phyloP scores from a whole-genome alignment of 2,797 vertebrate genomes.

The Catamblyrhynchus diadema region DNA sequence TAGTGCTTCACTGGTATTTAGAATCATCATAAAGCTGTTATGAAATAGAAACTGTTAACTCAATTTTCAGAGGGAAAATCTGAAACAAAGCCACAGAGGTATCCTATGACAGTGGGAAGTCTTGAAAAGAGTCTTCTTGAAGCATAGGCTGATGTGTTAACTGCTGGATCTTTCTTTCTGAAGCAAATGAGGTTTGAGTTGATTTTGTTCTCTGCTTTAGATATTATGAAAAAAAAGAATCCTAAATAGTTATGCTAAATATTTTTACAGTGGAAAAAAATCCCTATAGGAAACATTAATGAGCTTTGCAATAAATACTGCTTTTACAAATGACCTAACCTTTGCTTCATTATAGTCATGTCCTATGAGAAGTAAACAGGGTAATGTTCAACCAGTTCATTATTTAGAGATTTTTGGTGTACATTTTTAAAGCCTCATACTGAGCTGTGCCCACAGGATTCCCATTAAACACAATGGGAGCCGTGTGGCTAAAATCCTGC shows the following conservation, averaged over 20 bases:
- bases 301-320: not conserved
- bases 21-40: not conserved
- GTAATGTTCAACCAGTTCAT: slow-evolving; percentile 47
- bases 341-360: slow-evolving; percentile 20
- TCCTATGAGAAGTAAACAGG: slow-evolving; percentile 15
- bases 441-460: slow-evolving; percentile 49
- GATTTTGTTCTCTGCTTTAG: not conserved
- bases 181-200: not conserved
- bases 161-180: not conserved
- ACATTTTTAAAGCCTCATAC: slow-evolving; percentile 33
- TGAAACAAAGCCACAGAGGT: not conserved
- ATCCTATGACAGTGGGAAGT: not conserved
- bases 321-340: not conserved
- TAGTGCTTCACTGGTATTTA: not conserved
- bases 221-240: not conserved
- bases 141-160: not conserved
- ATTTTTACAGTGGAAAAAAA: not conserved
- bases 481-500: slow-evolving; percentile 43
- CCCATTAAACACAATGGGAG: slow-evolving; percentile 64
- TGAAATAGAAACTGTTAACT: not conserved
- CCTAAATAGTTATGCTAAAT: not conserved
- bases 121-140: not conserved
- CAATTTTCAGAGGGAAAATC: not conserved
- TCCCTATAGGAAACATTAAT: not conserved
- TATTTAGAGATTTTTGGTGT: slow-evolving; percentile 61